Conservation (phyloP, 92 coral and sea anemone species). For the Chrysogorgia sp. region DNA sequence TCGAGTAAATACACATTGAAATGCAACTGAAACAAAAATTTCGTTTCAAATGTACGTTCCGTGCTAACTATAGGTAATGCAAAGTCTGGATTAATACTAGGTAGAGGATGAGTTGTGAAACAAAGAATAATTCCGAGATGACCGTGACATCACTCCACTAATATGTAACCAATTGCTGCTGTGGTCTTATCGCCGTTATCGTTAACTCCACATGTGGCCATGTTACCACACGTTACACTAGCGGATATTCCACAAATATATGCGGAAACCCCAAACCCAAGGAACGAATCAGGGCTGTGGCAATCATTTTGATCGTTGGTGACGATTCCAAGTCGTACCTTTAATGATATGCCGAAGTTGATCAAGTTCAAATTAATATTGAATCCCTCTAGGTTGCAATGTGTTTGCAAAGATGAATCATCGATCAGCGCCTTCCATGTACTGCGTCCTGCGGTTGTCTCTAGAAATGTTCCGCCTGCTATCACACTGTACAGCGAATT, state of each 20-base stretch:
- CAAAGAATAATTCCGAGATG: too few species aligned
- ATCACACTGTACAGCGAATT: slow-evolving; percentile 27
- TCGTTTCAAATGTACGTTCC: too few species aligned
- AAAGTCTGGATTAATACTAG: too few species aligned
- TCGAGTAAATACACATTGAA: too few species aligned
- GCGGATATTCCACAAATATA: background rate
- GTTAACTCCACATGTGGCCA: background rate
- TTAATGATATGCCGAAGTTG: background rate
- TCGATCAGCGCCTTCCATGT: slow-evolving; percentile 52
- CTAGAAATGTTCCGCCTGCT: background rate
- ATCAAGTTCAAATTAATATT: background rate
- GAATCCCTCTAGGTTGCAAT: slow-evolving; percentile 53
- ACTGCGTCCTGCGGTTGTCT: slow-evolving; percentile 3
- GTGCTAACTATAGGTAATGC: too few species aligned
- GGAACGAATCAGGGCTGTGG: slow-evolving; percentile 40
- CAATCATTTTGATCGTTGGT: slow-evolving; percentile 41
- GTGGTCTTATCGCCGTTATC: slow-evolving; percentile 25
- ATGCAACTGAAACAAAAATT: too few species aligned
- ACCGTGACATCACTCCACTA: slow-evolving; percentile 46
- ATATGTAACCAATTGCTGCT: slow-evolving; percentile 23
- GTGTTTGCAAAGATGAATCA: slow-evolving; percentile 38
- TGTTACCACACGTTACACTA: slow-evolving; percentile 20
- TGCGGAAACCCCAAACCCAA: slow-evolving; percentile 56
- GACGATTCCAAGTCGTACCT: slow-evolving; percentile 49
- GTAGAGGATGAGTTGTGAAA: too few species aligned